Percentiles rank a stretch among this genome's conserved stretches.
Conservation (phyloP, 2,113 vertebrate species). For the Macheiramphus alcinus region DNA sequence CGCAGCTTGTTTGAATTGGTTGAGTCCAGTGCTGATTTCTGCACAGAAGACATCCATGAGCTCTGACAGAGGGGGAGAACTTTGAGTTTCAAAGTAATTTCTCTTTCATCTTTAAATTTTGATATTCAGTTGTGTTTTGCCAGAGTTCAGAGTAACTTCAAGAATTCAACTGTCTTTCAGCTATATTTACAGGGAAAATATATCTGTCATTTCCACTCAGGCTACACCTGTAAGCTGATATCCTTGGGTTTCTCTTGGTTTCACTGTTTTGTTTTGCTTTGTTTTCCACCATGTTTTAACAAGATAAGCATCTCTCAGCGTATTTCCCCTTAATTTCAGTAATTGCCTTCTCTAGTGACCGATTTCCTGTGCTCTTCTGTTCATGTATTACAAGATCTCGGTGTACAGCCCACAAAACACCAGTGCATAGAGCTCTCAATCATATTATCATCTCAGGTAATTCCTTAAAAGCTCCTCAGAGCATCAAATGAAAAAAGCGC, state of each 20-base stretch:
- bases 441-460: not conserved
- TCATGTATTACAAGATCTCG: not conserved
- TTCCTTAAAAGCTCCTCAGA: not conserved
- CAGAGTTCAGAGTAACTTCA: not conserved
- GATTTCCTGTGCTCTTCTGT: conserved; percentile 4
- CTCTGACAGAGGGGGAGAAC: not conserved
- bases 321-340: conserved; percentile 28
- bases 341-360: conserved; percentile 21
- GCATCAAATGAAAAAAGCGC: not conserved
- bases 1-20: not conserved
- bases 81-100: not conserved
- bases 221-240: conserved; percentile 20
- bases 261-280: conserved; percentile 10
- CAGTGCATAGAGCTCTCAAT: not conserved
- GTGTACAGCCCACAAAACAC: not conserved
- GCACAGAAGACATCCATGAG: not conserved
- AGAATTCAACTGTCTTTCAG: not conserved
- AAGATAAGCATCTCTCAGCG: conserved; percentile 8
- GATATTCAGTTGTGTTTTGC: not conserved
- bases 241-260: not conserved
- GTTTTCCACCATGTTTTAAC: conserved; percentile 7
- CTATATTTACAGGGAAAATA: not conserved
- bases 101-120: not conserved
- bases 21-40: not conserved
- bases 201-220: not conserved